A percentile compares a stretch with the other conserved stretches of the same genome.
phyloP scores from a whole-genome alignment of 2,113 vertebrate species.

The Carassius carassius region DNA sequence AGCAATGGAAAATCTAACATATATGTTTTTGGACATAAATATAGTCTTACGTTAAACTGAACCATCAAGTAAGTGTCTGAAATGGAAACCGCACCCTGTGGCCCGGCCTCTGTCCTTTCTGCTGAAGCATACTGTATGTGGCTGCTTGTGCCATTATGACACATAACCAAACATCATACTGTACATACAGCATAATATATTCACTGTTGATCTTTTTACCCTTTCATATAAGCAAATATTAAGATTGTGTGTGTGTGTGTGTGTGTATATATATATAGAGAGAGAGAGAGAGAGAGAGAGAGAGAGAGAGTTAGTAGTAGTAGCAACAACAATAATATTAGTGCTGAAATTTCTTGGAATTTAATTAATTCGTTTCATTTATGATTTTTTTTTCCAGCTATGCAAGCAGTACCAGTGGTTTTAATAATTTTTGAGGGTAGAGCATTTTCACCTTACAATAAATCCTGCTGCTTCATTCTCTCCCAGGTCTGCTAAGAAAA shows the following conservation, averaged over 20 bases:
- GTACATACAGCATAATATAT: neutral
- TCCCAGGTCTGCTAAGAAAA: slow-evolving; percentile 71
- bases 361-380: no score
- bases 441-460: neutral
- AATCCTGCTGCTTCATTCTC: neutral
- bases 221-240: neutral
- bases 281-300: no score
- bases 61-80: slow-evolving; percentile 1
- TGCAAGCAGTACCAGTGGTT: no score
- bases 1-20: neutral
- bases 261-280: no score
- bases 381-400: no score
- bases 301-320: no score
- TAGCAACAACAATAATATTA: no score
- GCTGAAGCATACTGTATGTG: neutral
- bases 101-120: slow-evolving; percentile 26
- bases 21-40: neutral
- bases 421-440: neutral
- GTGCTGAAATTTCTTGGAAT: no score
- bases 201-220: neutral
- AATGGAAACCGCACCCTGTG: slow-evolving; percentile 31
- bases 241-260: no score
- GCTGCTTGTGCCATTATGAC: neutral
- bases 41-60: neutral
- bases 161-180: neutral